Evolutionary conservation across 2,113 vertebrate genomes (phyloP).

Genomic region (Oostethus manadensis): DNA sequence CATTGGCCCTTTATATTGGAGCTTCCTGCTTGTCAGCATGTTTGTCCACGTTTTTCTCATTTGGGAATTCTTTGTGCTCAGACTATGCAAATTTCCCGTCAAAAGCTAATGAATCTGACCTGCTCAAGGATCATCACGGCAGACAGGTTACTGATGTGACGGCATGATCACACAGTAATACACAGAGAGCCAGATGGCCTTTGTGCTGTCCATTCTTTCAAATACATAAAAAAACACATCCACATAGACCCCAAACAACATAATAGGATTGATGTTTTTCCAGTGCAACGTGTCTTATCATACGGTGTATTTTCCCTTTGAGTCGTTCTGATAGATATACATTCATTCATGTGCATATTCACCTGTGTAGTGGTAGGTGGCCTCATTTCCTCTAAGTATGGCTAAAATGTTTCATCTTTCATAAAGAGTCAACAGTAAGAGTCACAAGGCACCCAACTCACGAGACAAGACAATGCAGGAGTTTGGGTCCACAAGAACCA

Average conservation of each 20-base stretch:
- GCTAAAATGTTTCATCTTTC: constrained; percentile 15
- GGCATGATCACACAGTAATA: neutral
- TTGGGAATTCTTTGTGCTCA: constrained; percentile 66
- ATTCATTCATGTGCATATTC: constrained; percentile 38
- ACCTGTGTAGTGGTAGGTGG: constrained; percentile 17
- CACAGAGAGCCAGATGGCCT: neutral
- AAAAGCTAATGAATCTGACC: constrained; percentile 52
- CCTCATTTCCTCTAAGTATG: constrained; percentile 19
- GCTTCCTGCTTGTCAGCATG: constrained; percentile 66
- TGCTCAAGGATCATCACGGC: constrained; percentile 37
- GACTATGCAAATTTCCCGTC: constrained; percentile 58
- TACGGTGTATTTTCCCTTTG: constrained; percentile 21
- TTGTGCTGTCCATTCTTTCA: neutral
- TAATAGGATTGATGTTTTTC: neutral
- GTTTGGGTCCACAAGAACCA: too few species aligned
- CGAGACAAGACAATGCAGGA: too few species aligned
- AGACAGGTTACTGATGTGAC: constrained; percentile 22
- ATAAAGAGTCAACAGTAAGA: too few species aligned
- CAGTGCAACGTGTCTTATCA: constrained; percentile 20
- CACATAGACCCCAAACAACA: constrained; percentile 3
- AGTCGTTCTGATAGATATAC: constrained; percentile 27
- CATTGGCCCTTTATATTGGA: constrained; percentile 52
- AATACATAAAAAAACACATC: too few species aligned
- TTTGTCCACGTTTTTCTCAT: constrained; percentile 63
- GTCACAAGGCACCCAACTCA: too few species aligned